Base-by-base conservation (phyloP, 2,113 vertebrate genomes). In the Pseudorasbora parva region DNA sequence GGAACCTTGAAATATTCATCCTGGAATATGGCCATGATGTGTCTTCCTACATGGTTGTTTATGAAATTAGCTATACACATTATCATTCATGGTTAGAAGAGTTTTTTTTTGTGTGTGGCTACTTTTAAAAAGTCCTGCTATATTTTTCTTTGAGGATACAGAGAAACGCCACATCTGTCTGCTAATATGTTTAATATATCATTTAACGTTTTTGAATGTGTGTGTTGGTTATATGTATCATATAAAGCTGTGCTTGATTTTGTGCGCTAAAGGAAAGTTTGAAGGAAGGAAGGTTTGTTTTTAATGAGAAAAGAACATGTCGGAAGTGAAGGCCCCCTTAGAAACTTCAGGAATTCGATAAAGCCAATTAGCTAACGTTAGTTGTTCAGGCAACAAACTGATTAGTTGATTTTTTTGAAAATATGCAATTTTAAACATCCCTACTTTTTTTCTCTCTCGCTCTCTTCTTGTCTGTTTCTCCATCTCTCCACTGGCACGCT, bases 401-500 rank as follows among this genome's bases (percentile, higher is more conserved):
- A 27, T 45, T 4, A 27, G 45, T 8, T 19, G 3, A 5, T 49
- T 74, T 49, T 74, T 45, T 72, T 47, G 21, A 14, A 8, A 72
- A 25, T 41, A 11, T 7, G 37, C n/a, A 5, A 11, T 11, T 43
- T 17, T 25, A 25, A 23, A 8, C 41, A 66, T 54, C 41, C 12
- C 62, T 11, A 17, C 37, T 54, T 30, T 19, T 43, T 7, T n/a
- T n/a, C n/a, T 57, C 30, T 49, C 62, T 71, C 37, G 72, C 15
- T 9, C 62, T 66, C 30, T 66, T 17, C 62, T 66, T 45, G 68
- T 5, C 1, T 49, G 71, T 73, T 66, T 75, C 49, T 45, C 27
- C 54, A 41, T 19, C 41, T 83, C 47, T 69, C 49, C 12, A 30
- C 33, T 74, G 82, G 69, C 69, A 37, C 47, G 33, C 19, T 54